phyloP scores from a whole-genome alignment of 2,113 vertebrate species.

The Cinclus cinclus region DNA sequence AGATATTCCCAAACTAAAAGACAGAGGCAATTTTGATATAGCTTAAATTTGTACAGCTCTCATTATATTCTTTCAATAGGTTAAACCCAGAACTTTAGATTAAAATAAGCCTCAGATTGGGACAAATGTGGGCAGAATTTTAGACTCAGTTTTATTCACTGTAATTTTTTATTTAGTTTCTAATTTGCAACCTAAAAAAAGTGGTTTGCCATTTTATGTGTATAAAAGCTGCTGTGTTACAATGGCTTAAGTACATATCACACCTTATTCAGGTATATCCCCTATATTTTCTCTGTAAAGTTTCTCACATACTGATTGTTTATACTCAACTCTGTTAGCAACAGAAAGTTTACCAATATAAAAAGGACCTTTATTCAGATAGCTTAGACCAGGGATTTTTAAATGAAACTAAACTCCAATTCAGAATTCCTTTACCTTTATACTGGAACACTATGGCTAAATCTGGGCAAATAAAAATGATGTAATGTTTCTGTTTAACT shows the following conservation, averaged over 20 bases:
- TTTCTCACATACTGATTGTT: not conserved
- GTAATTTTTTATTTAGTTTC: not conserved
- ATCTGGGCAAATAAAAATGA: slow-evolving; percentile 51
- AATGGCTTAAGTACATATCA: not conserved
- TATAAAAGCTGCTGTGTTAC: not conserved
- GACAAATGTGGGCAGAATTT: not conserved
- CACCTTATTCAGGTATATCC: not conserved
- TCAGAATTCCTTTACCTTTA: slow-evolving; percentile 18
- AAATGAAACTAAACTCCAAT: not conserved
- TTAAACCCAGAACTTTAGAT: not conserved
- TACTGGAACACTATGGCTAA: slow-evolving; percentile 35
- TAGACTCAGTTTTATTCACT: not conserved
- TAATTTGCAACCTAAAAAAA: not conserved
- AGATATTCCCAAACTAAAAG: not conserved
- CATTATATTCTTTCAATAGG: not conserved
- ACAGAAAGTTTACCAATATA: not conserved
- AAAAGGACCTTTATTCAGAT: not conserved
- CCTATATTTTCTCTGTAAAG: not conserved
- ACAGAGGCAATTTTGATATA: not conserved
- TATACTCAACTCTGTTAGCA: not conserved
- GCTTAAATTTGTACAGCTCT: not conserved
- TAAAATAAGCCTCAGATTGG: not conserved
- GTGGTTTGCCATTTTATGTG: not conserved
- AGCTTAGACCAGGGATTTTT: not conserved
- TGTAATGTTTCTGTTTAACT: slow-evolving; percentile 72